These are phyloP conservation scores for Semotilus atromaculatus DNA, from an alignment of 2,797 vertebrate species.

Conservation along the genomic window DNA sequence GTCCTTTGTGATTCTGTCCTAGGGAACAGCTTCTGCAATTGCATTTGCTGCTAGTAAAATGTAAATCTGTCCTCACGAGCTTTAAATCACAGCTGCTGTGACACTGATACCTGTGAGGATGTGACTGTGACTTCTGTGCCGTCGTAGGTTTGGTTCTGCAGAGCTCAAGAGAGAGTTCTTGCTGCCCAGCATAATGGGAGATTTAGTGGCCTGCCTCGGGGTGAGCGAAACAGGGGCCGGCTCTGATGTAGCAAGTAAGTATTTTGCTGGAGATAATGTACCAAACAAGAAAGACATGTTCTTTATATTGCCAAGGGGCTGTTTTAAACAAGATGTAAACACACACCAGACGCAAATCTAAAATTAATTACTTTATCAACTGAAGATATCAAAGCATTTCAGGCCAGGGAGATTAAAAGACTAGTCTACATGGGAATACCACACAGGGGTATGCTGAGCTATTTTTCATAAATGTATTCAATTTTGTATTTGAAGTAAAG, in stretches of 20 bases:
- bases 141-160: slow-evolving; percentile 81
- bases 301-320: slow-evolving; percentile 13
- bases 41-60: slow-evolving; percentile 16
- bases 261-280: neutral
- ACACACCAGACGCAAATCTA: neutral
- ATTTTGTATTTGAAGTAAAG: slow-evolving; percentile 12
- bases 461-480: neutral
- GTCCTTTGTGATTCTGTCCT: slow-evolving; percentile 8
- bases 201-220: slow-evolving; percentile 86
- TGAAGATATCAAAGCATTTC: slow-evolving; percentile 42
- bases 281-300: neutral
- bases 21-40: slow-evolving; percentile 25
- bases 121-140: slow-evolving; percentile 32
- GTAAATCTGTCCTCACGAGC: slow-evolving; percentile 4
- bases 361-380: slow-evolving; percentile 14
- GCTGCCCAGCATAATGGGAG: slow-evolving; percentile 80
- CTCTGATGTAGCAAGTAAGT: slow-evolving; percentile 88
- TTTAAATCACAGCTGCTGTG: neutral
- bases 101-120: slow-evolving; percentile 32
- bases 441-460: slow-evolving; percentile 6
- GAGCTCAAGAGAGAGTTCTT: slow-evolving; percentile 86
- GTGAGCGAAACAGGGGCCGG: slow-evolving; percentile 85
- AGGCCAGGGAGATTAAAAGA: slow-evolving; percentile 32
- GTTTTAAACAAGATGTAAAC: slow-evolving; percentile 33
- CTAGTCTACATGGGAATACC: slow-evolving; percentile 23